Percentiles rank a stretch among this genome's conserved stretches.
These are phyloP conservation scores for Corydoras sp. DNA, from an alignment of 2,113 vertebrate genomes.

Conservation along the genomic window DNA sequence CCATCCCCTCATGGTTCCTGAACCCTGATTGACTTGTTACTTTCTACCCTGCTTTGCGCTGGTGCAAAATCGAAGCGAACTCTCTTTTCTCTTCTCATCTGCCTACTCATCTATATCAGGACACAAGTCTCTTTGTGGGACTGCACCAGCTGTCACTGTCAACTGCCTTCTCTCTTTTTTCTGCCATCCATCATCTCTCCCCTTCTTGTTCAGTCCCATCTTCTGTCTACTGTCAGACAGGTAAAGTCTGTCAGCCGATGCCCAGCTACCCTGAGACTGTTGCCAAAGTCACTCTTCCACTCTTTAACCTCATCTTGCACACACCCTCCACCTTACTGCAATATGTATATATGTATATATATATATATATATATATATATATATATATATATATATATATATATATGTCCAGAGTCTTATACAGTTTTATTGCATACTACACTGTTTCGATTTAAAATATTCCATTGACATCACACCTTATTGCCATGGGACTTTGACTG, in stretches of 20 bases:
- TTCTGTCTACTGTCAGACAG: constrained; percentile 38
- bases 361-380: constrained; percentile 3
- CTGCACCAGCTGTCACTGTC: constrained; percentile 16
- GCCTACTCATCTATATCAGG: constrained; percentile 30
- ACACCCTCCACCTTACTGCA: not conserved
- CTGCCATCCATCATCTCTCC: constrained; percentile 32
- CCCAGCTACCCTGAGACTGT: constrained; percentile 26
- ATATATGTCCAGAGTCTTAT: not conserved
- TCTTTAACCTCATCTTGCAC: constrained; percentile 41
- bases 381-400: constrained; percentile 7
- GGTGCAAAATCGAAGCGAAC: constrained; percentile 8
- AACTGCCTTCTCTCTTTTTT: constrained; percentile 23
- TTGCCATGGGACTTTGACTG: constrained; percentile 21
- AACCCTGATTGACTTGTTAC: constrained; percentile 31
- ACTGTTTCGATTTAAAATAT: not conserved
- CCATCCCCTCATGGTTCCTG: not conserved
- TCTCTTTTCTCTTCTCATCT: constrained; percentile 31
- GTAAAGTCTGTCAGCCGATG: constrained; percentile 1
- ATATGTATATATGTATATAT: constrained; percentile 23
- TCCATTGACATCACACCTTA: not conserved
- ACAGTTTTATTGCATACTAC: too few relatives aligned
- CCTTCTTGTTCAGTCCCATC: constrained; percentile 32
- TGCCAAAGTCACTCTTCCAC: constrained; percentile 31
- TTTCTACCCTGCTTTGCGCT: not conserved
- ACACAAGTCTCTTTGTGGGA: constrained; percentile 20